Conservation (phyloP, 2,797 vertebrate genomes). For the Gymnoscopelus braueri region DNA sequence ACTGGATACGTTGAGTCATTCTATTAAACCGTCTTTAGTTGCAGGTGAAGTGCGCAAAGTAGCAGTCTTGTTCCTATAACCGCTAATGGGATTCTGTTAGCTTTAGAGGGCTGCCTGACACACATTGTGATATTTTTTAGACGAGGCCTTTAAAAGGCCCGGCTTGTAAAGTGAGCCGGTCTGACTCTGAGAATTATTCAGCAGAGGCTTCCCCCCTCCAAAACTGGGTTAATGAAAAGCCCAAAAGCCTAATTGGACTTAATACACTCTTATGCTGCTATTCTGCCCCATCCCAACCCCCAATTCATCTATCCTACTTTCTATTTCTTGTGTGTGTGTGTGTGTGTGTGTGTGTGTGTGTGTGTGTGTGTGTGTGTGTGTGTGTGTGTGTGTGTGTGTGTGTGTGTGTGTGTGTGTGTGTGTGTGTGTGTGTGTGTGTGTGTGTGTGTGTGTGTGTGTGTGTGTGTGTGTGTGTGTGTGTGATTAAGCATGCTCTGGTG, state of each 20-base stretch:
- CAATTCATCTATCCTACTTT: conserved; percentile 66
- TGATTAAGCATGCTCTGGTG: conserved; percentile 56
- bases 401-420: background rate
- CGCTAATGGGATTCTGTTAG: conserved; percentile 69
- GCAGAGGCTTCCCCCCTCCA: conserved; percentile 76
- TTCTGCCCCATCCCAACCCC: conserved; percentile 53
- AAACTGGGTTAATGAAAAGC: conserved; percentile 85
- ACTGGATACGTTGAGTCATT: conserved; percentile 59
- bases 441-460: too few relatives aligned
- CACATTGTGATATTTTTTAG: conserved; percentile 61
- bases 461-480: too few relatives aligned
- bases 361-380: too few relatives aligned
- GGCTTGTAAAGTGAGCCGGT: conserved; percentile 71
- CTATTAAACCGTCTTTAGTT: conserved; percentile 67
- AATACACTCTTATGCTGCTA: conserved; percentile 72
- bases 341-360: too few relatives aligned
- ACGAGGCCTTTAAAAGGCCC: conserved; percentile 60
- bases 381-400: conserved; percentile 13
- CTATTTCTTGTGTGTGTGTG: conserved; percentile 30
- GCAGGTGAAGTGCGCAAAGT: conserved; percentile 54
- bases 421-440: too few relatives aligned
- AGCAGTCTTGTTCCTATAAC: conserved; percentile 56
- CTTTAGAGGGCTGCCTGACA: conserved; percentile 72
- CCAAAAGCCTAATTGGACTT: conserved; percentile 82
- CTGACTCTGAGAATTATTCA: conserved; percentile 74